A percentile compares a stretch with the other conserved stretches of the same genome.
These are phyloP conservation scores for Patella caerulea DNA, from an alignment of 2,888 invertebrate species.

Conservation along the genomic window DNA sequence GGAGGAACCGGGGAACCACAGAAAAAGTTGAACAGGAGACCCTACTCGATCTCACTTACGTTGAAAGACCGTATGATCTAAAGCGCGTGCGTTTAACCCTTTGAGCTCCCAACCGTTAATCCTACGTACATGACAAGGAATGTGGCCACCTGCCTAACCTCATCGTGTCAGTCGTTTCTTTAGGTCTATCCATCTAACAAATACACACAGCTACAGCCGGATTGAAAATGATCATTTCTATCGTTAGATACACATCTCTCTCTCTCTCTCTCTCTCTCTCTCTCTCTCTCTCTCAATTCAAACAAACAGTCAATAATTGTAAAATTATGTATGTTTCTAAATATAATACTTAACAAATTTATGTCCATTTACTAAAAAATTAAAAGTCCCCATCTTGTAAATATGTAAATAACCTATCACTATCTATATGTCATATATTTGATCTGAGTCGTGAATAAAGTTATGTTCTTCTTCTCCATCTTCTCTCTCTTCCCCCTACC, in stretches of 20 bases:
- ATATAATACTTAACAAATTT: no score
- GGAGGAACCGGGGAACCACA: no score
- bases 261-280: slow-evolving; percentile 7
- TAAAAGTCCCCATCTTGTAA: no score
- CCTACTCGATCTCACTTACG: background rate
- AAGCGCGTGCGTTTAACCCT: background rate
- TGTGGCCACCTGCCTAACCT: background rate
- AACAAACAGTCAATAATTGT: no score
- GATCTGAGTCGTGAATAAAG: no score
- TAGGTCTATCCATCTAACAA: background rate
- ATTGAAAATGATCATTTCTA: background rate
- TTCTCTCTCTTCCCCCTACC: background rate
- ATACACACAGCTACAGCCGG: background rate
- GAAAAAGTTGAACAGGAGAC: no score
- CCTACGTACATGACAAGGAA: background rate
- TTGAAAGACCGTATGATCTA: slow-evolving; percentile 6
- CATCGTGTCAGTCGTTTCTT: background rate
- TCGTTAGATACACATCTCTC: background rate
- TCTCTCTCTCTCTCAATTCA: slow-evolving; percentile 13
- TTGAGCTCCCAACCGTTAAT: background rate
- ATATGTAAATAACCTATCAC: no score
- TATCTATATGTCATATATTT: no score
- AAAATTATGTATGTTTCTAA: no score
- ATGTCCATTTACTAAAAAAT: no score
- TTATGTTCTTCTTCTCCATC: background rate